Base-by-base conservation (phyloP, 2,797 vertebrate genomes). In the Taenioides sp. region DNA sequence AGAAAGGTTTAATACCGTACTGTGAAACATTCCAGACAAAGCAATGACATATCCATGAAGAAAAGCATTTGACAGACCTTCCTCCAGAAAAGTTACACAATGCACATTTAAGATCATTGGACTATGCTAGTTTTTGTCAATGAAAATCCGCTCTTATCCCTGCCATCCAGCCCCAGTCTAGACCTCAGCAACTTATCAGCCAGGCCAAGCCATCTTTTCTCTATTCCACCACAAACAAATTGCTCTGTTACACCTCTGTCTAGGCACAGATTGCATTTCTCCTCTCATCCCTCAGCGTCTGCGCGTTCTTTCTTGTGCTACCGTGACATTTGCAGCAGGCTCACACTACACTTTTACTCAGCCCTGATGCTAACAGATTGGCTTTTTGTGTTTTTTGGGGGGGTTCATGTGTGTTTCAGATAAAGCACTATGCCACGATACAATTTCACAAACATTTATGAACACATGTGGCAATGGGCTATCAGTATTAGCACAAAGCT, bases 221-320 rank as follows among this genome's bases (percentile, higher is more conserved):
- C 90, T 77, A 91, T 91, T 90, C 87, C 87, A 86, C 87, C 83
- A 86, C 90, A 91, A 91, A 92, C 91, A 93, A 92, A 94, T 92
- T 91, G 90, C 84, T 86, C 88, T 92, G 91, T 92, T 92, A 91
- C 88, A 92, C 90, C 84, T 91, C 91, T 90, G 91, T 86, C 90
- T 91, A 88, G 85, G 79, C 81, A 87, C 80, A 90, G 90, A 94
- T 92, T 92, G 89, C 90, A 93, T 94, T 92, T 92, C 91, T 92
- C 86, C 88, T 91, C 88, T 90, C 91, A 89, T 92, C 88, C 86
- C 57, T 90, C 88, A 91, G 80, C 78, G 81, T 78, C 85, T 86
- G 75, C 85, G 86, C 86, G 88, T 84, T 89, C 89, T 88, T 86
- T 90, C 84, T 88, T 86, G 82, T 80, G 83, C 75, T 37, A 82